Evolutionary conservation across 2,888 invertebrate genomes (phyloP).

Genomic region (Platypus cylindrus): DNA sequence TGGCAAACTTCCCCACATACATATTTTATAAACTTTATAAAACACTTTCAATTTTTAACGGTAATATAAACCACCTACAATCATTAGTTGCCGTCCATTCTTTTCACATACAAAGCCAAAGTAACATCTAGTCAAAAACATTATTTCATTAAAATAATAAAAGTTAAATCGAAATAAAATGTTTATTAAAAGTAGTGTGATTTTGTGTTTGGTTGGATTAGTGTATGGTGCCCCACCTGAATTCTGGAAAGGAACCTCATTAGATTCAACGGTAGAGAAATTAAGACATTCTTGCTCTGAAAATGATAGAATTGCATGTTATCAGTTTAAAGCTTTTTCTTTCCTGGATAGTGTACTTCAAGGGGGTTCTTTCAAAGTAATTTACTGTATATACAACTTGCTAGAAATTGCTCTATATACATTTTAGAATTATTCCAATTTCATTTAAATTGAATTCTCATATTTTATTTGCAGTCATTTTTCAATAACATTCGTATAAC

Average conservation of each 20-base stretch:
- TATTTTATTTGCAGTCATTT: constrained; percentile 14
- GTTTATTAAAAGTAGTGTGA: constrained; percentile 8
- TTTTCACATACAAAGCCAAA: constrained; percentile 7
- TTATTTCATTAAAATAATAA: constrained; percentile 5
- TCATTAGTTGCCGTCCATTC: constrained; percentile 7
- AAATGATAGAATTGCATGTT: constrained; percentile 66
- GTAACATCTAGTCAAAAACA: constrained; percentile 11
- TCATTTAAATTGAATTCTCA: constrained; percentile 1
- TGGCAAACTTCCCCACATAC: constrained; percentile 9
- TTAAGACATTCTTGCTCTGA: constrained; percentile 63
- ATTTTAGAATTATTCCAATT: not conserved
- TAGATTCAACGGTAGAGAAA: constrained; percentile 56
- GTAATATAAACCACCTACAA: constrained; percentile 15
- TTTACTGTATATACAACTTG: constrained; percentile 4
- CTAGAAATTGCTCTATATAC: not conserved
- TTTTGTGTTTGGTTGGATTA: constrained; percentile 12
- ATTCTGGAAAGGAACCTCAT: constrained; percentile 57
- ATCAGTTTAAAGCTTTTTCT: constrained; percentile 68
- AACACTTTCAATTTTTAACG: constrained; percentile 13
- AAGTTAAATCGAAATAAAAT: constrained; percentile 3
- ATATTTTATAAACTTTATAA: constrained; percentile 7
- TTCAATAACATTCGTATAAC: constrained; percentile 36
- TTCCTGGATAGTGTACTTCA: constrained; percentile 57
- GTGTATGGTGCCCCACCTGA: constrained; percentile 31
- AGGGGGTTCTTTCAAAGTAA: constrained; percentile 45